These are phyloP conservation scores for Drosophila picticornis DNA, from an alignment of 2,888 invertebrate species.

Conservation along the genomic window DNA sequence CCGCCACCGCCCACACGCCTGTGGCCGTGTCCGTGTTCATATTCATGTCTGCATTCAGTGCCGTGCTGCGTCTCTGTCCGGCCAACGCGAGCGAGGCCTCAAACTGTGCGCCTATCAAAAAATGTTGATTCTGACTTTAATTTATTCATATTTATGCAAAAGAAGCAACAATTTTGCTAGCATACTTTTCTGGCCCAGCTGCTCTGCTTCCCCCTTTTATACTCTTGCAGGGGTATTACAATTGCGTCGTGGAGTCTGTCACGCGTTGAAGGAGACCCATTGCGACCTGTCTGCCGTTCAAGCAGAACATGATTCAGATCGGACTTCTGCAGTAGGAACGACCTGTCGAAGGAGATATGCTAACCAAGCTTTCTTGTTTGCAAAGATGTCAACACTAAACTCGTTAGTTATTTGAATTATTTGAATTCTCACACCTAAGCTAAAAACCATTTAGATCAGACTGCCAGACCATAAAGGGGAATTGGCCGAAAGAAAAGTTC, in stretches of 20 bases:
- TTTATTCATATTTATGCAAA: slow-evolving; percentile 81
- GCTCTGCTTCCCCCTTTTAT: slow-evolving; percentile 1
- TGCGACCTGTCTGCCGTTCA: not conserved
- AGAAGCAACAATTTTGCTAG: slow-evolving; percentile 72
- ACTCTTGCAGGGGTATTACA: not conserved
- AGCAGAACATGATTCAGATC: too few relatives aligned
- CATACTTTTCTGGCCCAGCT: slow-evolving; percentile 61
- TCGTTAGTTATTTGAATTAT: too few relatives aligned
- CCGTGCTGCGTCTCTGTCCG: slow-evolving; percentile 7
- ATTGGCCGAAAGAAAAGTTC: too few relatives aligned
- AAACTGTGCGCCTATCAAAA: slow-evolving; percentile 65
- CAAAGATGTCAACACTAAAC: too few relatives aligned
- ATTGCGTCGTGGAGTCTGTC: not conserved
- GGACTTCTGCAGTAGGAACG: too few relatives aligned
- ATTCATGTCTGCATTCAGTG: slow-evolving; percentile 41
- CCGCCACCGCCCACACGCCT: not conserved
- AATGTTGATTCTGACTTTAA: slow-evolving; percentile 77
- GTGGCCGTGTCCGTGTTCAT: slow-evolving; percentile 24
- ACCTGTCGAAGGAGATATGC: too few relatives aligned
- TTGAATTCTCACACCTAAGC: too few relatives aligned
- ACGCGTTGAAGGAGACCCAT: not conserved
- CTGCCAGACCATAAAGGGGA: not conserved
- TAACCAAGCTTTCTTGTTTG: too few relatives aligned
- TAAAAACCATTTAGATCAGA: not conserved
- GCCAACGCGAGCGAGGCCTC: slow-evolving; percentile 23